Conservation (phyloP, 2,113 vertebrate species). For the Phainopepla nitens region DNA sequence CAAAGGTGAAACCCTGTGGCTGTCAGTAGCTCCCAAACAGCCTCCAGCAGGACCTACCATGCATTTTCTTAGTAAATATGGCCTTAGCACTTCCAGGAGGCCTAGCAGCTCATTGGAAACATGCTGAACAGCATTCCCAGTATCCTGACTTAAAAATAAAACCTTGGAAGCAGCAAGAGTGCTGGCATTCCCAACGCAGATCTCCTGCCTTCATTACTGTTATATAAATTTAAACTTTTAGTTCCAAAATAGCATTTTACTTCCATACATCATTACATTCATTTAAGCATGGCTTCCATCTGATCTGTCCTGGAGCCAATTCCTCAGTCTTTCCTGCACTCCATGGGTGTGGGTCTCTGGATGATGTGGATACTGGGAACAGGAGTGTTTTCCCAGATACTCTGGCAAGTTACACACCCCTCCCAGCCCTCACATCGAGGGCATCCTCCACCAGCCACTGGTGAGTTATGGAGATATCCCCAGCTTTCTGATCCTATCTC, state of each 20-base stretch:
- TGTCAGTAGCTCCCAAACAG: neutral
- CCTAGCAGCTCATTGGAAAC: neutral
- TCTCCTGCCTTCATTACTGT: neutral
- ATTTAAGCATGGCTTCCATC: neutral
- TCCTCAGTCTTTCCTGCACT: neutral
- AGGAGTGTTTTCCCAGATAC: neutral
- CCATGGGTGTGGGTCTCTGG: neutral
- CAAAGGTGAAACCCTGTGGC: neutral
- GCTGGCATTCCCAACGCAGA: neutral
- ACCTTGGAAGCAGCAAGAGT: neutral
- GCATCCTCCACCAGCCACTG: neutral
- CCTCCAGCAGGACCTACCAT: neutral
- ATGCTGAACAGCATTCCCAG: neutral
- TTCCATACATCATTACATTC: neutral
- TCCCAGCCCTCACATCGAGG: neutral
- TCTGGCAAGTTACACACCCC: fast-evolving
- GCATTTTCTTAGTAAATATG: neutral
- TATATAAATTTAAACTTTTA: neutral
- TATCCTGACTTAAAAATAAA: slow-evolving; percentile 23
- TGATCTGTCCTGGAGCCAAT: neutral
- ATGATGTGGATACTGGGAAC: neutral
- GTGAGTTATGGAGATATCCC: neutral
- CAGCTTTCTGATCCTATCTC: neutral
- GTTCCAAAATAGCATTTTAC: slow-evolving; percentile 17
- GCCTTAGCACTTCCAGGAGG: neutral